Base-by-base conservation (phyloP, 1,140 invertebrate genomes). In the Ceratitis capitata region DNA sequence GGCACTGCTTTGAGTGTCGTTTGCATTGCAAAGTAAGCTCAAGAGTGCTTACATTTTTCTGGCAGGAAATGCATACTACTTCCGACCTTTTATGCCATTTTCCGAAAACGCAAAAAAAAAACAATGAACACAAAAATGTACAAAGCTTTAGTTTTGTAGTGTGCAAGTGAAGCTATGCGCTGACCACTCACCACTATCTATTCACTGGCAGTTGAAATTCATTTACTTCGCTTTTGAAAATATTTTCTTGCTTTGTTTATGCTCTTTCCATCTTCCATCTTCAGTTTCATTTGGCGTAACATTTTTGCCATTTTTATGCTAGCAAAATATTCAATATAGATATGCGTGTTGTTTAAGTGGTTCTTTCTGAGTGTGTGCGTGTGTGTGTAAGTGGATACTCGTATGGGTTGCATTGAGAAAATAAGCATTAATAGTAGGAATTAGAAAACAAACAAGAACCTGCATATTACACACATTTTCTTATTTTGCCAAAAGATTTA, bases 61-160 rank as follows among this genome's bases (percentile, higher is more conserved):
- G 82, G 82, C 82, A 83, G 82, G 82, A 83, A 83, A 83, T 83
- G 82, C 82, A 83, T 83, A 53, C 82, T 35, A 53, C 82, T 51
- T 83, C 82, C 82, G 49, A 49, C 47, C 45, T 83, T 83, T 83
- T 83, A 83, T 83, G 82, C 82, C 47, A 16, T 51, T 83, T 53
- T n/a, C 82, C n/a, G n/a, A n/a, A n/a, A 78, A 23, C 10, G 19
- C 12, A 19, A 56, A 56, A 56, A 64, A 26, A 64, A 29, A 26
- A 3, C 58, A 64, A 64, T n/a, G n/a, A n/a, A n/a, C 12, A 64
- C 23, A 64, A 45, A 78, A 35, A 10, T 4, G 39, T 9, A 61
- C 6, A 26, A 26, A 61, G 14, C 32, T 35, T 7, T 23, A 26
- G n/a, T 23, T n/a, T 23, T 35, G 16, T 2, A 78, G n/a, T 10